Base-by-base conservation (phyloP, 2,888 invertebrate species). In the Coenonympha glycerion region DNA sequence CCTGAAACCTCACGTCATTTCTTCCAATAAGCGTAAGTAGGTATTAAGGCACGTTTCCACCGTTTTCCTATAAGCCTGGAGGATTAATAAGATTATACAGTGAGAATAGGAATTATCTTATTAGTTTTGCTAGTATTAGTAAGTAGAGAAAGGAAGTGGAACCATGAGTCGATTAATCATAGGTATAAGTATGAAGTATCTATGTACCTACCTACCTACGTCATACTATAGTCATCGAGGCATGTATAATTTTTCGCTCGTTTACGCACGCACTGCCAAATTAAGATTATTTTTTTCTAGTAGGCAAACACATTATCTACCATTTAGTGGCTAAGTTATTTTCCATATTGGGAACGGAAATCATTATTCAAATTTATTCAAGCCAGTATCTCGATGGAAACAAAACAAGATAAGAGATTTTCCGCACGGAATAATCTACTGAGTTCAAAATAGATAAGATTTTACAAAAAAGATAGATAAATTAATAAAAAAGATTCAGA, bases 281-380 rank as follows among this genome's bases (percentile, higher is more conserved):
- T n/a, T n/a, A n/a, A n/a, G n/a, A n/a, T n/a, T n/a, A n/a, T n/a
- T n/a, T n/a, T 37, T 22, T 15, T 8, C 28, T 28, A 8, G 11
- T 1, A 41, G 18, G n/a, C n/a, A n/a, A n/a, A n/a, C n/a, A 18
- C 18, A 28, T 6, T 28, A 13, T 9, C 6, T 40, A 28, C 18
- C 13, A 11, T 13, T 9, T 24, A 22, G 19, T 4, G 11, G 39
- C 39, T 37, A 9, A 49, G 45, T 22, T 41, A 34, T 41, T 41
- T 34, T 41, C 30, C 39, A 54, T 47, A 54, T 54, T 44, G 36
- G 47, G 55, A 63, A 62, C 56, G 58, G 54, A 61, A 63, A 61
- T 62, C 60, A 61, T 63, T 71, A 73, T 71, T 72, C 67, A 71
- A 73, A 73, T 72, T 66, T 69, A 71, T 73, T 71, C 71, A 65